These are phyloP conservation scores for Sebastes vulpes DNA, from an alignment of 2,797 vertebrate species.

Conservation along the genomic window DNA sequence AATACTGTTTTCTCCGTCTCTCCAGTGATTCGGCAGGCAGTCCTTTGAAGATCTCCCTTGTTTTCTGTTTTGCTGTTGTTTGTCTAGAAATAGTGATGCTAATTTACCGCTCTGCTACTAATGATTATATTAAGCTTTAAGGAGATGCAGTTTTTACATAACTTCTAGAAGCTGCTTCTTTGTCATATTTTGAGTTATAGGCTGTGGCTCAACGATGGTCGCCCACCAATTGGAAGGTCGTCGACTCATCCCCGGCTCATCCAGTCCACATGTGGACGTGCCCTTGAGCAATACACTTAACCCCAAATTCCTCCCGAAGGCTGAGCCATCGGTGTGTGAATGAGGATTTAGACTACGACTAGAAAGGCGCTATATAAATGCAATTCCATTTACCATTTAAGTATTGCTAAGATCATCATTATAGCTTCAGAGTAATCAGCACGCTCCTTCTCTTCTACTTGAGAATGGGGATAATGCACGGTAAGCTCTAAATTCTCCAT, in stretches of 20 bases:
- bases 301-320: too few species aligned
- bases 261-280: too few species aligned
- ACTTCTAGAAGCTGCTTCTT: not conserved
- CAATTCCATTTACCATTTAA: not conserved
- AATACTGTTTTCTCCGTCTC: constrained; percentile 4
- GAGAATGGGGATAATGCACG: not conserved
- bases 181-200: not conserved
- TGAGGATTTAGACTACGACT: too few species aligned
- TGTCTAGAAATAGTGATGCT: constrained; percentile 21
- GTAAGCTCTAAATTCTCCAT: constrained; percentile 16
- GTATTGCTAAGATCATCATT: not conserved
- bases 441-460: not conserved
- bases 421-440: too few species aligned
- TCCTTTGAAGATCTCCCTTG: constrained; percentile 51
- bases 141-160: not conserved
- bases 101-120: constrained; percentile 16
- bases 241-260: too few species aligned
- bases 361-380: too few species aligned
- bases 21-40: constrained; percentile 11
- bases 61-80: constrained; percentile 28
- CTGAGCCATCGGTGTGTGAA: too few species aligned
- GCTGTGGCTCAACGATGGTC: too few species aligned
- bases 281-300: too few species aligned
- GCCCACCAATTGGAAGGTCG: too few species aligned
- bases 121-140: constrained; percentile 5